Conservation (phyloP, 2,113 vertebrate species). For the Gobius niger region DNA sequence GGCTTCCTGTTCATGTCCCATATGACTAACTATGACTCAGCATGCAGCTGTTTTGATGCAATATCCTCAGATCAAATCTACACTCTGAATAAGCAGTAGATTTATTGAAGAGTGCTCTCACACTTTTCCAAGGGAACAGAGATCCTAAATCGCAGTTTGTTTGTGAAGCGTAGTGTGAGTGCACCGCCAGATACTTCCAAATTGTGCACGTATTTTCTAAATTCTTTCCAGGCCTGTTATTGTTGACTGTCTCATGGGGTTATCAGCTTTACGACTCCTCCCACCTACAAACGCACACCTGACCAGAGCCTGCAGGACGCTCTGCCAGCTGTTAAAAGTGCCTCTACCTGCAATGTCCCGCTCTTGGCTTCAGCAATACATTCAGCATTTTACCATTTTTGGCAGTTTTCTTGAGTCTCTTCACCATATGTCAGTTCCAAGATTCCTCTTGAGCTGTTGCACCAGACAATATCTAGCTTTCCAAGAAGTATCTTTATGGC, state of each 20-base stretch:
- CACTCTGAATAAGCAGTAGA: too few species aligned
- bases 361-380: slow-evolving; percentile 10
- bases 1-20: too few species aligned
- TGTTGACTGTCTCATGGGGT: slow-evolving; percentile 30
- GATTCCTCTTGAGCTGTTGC: neutral
- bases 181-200: too few species aligned
- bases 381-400: neutral
- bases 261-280: slow-evolving; percentile 56
- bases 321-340: slow-evolving; percentile 8
- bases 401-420: slow-evolving; percentile 22
- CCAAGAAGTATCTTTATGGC: neutral
- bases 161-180: too few species aligned
- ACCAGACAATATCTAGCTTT: neutral
- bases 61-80: too few species aligned
- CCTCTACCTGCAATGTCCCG: neutral
- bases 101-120: too few species aligned
- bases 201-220: too few species aligned
- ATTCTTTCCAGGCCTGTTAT: too few species aligned
- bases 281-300: slow-evolving; percentile 35
- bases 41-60: too few species aligned
- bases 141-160: too few species aligned
- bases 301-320: slow-evolving; percentile 24
- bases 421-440: neutral
- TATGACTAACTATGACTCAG: too few species aligned
- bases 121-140: too few species aligned